Evolutionary conservation across 2,797 vertebrate genomes (phyloP).

Genomic region (Muscicapa striata): DNA sequence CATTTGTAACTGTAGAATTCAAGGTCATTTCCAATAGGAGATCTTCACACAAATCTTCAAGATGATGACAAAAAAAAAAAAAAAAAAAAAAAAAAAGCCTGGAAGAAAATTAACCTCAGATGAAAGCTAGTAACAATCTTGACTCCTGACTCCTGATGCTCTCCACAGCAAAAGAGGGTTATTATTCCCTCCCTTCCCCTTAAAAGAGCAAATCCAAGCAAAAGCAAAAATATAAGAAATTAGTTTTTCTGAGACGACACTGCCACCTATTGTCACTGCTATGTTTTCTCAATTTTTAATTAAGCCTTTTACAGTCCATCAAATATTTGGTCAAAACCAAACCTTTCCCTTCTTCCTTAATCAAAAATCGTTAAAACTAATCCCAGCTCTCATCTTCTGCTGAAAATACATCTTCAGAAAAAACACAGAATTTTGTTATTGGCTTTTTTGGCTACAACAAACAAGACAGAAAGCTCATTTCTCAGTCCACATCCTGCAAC

Average conservation of each 20-base stretch:
- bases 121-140: slow-evolving; percentile 55
- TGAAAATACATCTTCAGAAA: background rate
- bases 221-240: background rate
- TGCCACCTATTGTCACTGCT: slow-evolving; percentile 54
- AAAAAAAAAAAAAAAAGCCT: background rate
- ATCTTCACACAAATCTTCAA: slow-evolving; percentile 17
- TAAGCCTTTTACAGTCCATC: background rate
- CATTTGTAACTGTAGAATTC: slow-evolving; percentile 10
- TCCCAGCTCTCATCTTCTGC: background rate
- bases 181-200: background rate
- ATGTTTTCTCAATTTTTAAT: background rate
- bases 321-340: background rate
- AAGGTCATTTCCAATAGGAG: slow-evolving; percentile 33
- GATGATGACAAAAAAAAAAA: background rate
- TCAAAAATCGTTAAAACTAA: background rate
- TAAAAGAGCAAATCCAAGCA: background rate
- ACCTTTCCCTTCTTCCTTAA: background rate
- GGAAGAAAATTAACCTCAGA: slow-evolving; percentile 48
- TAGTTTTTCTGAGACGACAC: background rate
- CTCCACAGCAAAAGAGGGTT: background rate
- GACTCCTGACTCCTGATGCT: slow-evolving; percentile 41
- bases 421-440: background rate
- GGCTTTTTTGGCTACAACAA: background rate
- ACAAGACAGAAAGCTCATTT: background rate
- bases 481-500: background rate